Evolutionary conservation across 2,113 vertebrate genomes (phyloP).

Genomic region (Tachysurus vachellii): DNA sequence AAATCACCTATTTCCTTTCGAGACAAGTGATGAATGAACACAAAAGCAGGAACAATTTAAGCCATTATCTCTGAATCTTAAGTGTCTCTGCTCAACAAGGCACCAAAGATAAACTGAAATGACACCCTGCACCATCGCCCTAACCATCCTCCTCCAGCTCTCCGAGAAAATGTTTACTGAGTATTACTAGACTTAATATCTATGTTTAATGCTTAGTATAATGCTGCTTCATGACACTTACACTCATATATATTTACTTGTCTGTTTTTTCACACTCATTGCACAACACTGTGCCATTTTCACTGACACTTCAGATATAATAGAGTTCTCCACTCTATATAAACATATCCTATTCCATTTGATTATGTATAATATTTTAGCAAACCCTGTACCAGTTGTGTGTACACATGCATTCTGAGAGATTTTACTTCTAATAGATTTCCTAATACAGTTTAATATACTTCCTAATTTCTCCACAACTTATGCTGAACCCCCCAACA

Average conservation of each 20-base stretch:
- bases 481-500: background rate
- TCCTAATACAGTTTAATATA: background rate
- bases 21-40: background rate
- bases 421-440: background rate
- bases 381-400: background rate
- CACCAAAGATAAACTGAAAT: background rate
- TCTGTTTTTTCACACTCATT: background rate
- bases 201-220: background rate
- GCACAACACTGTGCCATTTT: background rate
- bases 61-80: constrained; percentile 5
- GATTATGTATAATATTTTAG: background rate
- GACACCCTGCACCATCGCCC: background rate
- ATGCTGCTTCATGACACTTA: background rate
- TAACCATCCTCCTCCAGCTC: background rate
- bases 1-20: constrained; percentile 16
- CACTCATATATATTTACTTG: background rate
- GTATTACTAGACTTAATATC: background rate
- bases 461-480: background rate
- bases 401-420: background rate
- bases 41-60: constrained; percentile 6
- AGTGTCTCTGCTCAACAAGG: background rate
- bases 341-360: background rate
- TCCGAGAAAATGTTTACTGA: background rate
- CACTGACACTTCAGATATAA: background rate
- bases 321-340: background rate